phyloP scores from a whole-genome alignment of 1,140 invertebrate species.

The Diorhabda elongata region DNA sequence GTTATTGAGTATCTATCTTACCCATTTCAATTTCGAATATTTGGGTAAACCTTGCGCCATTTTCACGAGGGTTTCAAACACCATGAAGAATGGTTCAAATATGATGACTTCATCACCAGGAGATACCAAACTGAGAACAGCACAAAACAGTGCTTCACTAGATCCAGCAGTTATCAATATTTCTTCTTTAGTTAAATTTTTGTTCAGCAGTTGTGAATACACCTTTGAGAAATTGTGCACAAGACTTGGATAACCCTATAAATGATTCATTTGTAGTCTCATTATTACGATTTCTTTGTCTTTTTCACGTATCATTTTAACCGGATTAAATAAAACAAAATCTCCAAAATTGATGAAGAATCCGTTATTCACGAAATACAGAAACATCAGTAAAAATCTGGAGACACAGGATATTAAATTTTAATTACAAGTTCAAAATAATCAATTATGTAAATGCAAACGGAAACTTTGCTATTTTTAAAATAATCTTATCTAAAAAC shows the following conservation, averaged over 20 bases:
- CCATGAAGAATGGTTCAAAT: constrained; percentile 97
- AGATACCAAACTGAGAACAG: constrained; percentile 74
- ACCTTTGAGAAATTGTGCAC: constrained; percentile 78
- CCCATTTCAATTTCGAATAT: constrained; percentile 82
- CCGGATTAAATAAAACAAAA: too few species aligned
- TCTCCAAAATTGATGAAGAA: too few species aligned
- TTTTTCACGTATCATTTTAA: too few species aligned
- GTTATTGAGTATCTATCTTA: constrained; percentile 35
- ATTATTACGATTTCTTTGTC: too few species aligned
- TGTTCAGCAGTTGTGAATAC: constrained; percentile 72
- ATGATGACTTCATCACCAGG: constrained; percentile 90
- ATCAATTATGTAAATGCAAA: too few species aligned
- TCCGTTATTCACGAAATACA: too few species aligned
- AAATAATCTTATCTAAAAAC: too few species aligned
- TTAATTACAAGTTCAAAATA: too few species aligned
- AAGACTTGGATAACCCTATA: constrained; percentile 71
- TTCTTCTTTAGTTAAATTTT: constrained; percentile 61
- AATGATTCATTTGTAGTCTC: neutral
- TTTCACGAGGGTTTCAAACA: constrained; percentile 89
- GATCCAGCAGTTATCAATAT: constrained; percentile 85
- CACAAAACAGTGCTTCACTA: constrained; percentile 80
- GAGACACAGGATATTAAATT: too few species aligned
- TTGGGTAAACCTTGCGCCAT: constrained; percentile 80
- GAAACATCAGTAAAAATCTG: too few species aligned
- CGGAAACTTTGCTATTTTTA: too few species aligned